phyloP scores from a whole-genome alignment of 2,797 vertebrate genomes.

The Micrastur ruficollis region DNA sequence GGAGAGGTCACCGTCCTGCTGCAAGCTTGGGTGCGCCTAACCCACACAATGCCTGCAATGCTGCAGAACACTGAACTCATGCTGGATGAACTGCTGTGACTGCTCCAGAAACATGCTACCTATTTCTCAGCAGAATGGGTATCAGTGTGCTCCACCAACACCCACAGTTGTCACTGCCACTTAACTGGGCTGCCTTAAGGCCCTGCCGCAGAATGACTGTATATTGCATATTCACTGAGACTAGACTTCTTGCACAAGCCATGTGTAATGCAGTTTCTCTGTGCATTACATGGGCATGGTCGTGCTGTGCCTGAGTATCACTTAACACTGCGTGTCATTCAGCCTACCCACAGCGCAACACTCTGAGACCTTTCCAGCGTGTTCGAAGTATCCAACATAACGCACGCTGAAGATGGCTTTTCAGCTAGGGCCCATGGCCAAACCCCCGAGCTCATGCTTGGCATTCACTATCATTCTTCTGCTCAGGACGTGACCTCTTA shows the following conservation, averaged over 20 bases:
- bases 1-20: neutral
- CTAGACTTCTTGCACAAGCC: neutral
- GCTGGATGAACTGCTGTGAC: neutral
- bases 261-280: neutral
- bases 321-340: neutral
- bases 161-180: neutral
- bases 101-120: neutral
- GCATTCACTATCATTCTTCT: neutral
- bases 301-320: neutral
- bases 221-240: neutral
- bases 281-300: neutral
- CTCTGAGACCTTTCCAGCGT: neutral
- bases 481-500: neutral
- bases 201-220: neutral
- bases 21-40: neutral
- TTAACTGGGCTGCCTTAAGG: neutral
- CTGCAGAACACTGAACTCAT: neutral
- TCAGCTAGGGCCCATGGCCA: neutral
- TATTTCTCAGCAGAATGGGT: neutral
- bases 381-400: neutral
- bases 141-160: neutral
- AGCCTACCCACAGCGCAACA: accelerated
- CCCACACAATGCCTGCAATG: too few species aligned
- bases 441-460: neutral
- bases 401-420: neutral